Base-by-base conservation (phyloP, 2,113 vertebrate genomes). In the Circaetus cinerascens region DNA sequence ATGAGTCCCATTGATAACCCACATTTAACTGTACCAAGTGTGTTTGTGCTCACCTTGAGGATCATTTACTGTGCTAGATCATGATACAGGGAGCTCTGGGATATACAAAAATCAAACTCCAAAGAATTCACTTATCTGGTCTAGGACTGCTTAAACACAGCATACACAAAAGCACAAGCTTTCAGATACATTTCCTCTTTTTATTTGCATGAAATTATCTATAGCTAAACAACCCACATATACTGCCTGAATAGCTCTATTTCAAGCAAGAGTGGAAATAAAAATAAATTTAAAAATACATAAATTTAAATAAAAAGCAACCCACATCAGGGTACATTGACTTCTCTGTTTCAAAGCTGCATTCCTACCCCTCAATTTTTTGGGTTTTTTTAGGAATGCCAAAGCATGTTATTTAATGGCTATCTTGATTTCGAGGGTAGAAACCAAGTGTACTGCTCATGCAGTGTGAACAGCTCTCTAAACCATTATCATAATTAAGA, bases 241-340 rank as follows among this genome's bases (percentile, higher is more conserved):
- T 46, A 87, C 46, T 67, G 73, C 57, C 56, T 55, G 46, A 89
- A 91, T 25, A 87, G 15, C 30, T 94, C 73, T 87, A 95, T 67
- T 95, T 96, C 91, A 89, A 85, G 60, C 5, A 91, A 51, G 60
- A 89, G 21, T 32, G 36, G 48, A 91, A 96, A 60, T 56, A 94
- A 88, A 83, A 90, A 68, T 36, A 93, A 60, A 50, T 23, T 86
- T 1, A 13, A 60, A 88, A 75, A 45, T 40, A 59, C 13, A 92
- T 53, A 41, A 12, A 88, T 82, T 78, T 51, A 64, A 85, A 85
- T 68, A 63, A 94, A 91, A 94, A 74, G 4, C 63, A 83, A 68
- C 13, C 13, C 38, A 83, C 4, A 88, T 59, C 21, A 75, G 19
- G 4, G n/a, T 74, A 75, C 46, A 68, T 6, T 68, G 51, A 43